These are phyloP conservation scores for Hypena proboscidalis DNA, from an alignment of 2,888 invertebrate species.

Conservation along the genomic window DNA sequence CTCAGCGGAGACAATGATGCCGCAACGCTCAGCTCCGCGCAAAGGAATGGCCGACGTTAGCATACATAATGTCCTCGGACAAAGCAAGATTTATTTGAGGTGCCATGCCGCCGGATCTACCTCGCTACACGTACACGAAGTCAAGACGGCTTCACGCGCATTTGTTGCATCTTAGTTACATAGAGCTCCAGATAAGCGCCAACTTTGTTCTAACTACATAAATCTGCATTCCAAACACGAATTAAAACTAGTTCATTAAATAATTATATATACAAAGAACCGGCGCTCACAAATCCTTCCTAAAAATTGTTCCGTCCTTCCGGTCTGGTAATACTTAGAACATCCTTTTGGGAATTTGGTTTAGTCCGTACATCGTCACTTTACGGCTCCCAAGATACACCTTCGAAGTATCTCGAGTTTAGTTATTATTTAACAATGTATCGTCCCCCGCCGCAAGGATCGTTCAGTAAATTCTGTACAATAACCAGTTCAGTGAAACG, in stretches of 20 bases:
- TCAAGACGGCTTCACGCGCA: slow-evolving; percentile 42
- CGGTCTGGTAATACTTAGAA: slow-evolving; percentile 29
- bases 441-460: slow-evolving; percentile 5
- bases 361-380: slow-evolving; percentile 26
- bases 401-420: slow-evolving; percentile 22
- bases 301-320: slow-evolving; percentile 28
- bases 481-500: slow-evolving; percentile 14
- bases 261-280: no score
- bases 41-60: slow-evolving; percentile 61
- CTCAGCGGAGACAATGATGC: slow-evolving; percentile 35
- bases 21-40: slow-evolving; percentile 37
- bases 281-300: slow-evolving; percentile 26
- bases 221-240: slow-evolving; percentile 30
- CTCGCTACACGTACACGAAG: slow-evolving; percentile 36
- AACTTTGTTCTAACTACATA: slow-evolving; percentile 25
- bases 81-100: slow-evolving; percentile 74
- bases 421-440: slow-evolving; percentile 34
- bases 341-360: slow-evolving; percentile 35
- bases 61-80: slow-evolving; percentile 72
- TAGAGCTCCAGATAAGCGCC: slow-evolving; percentile 29
- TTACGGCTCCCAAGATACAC: slow-evolving; percentile 27
- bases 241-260: no score
- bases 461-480: slow-evolving; percentile 11
- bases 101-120: slow-evolving; percentile 51
- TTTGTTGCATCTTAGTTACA: slow-evolving; percentile 36